These are phyloP conservation scores for Pseudomugil tenellus DNA, from an alignment of 2,797 vertebrate species.

Conservation along the genomic window DNA sequence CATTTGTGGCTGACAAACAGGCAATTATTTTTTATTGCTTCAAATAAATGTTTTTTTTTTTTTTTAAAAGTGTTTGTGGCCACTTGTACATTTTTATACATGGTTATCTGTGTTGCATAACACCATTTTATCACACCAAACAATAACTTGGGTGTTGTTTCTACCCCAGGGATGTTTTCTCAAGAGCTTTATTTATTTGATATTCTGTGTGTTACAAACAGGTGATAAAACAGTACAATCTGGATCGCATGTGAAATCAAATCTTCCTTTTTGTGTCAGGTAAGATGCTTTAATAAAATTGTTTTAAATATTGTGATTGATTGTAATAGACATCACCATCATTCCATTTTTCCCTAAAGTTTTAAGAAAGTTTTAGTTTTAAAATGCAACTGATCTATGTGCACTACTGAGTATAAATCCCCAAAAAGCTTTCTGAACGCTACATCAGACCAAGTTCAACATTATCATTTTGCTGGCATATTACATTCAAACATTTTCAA, in stretches of 20 bases:
- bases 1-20: constrained; percentile 5
- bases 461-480: background rate
- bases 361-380: background rate
- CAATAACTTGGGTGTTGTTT: too few species aligned
- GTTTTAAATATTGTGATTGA: background rate
- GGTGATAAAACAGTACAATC: background rate
- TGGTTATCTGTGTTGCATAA: constrained; percentile 6
- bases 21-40: constrained; percentile 41
- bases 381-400: background rate
- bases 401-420: too few species aligned
- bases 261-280: background rate
- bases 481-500: background rate
- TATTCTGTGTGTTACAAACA: too few species aligned
- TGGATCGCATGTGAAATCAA: background rate
- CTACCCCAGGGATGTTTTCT: too few species aligned
- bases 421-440: background rate
- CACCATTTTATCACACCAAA: too few species aligned
- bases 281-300: background rate
- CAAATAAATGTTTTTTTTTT: constrained; percentile 40
- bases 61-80: constrained; percentile 4
- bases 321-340: background rate
- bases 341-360: background rate
- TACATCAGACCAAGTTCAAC: background rate
- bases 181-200: too few species aligned
- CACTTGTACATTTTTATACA: constrained; percentile 27